Base-by-base conservation (phyloP, 2,113 vertebrate genomes). In the Saguinus midas region DNA sequence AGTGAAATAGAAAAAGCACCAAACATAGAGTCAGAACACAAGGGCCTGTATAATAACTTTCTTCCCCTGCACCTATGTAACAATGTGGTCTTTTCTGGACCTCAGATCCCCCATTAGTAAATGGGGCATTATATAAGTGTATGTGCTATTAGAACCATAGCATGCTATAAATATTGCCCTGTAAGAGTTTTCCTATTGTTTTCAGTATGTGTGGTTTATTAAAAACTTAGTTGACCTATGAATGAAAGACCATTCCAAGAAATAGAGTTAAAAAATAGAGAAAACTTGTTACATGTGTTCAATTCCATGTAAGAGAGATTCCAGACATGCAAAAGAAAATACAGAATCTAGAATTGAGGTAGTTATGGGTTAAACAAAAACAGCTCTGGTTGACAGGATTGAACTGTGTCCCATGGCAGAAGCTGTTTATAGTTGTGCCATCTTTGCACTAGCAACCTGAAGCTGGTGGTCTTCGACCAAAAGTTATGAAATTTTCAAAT, bases 341-440 rank as follows among this genome's bases (percentile, higher is more conserved):
- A 18, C 43, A 80, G 55, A 96, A 25, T 55, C 61, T n/a, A 87
- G 75, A 75, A 48, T 55, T 58, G 32, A 5, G 8, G 20, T 9
- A 32, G 1, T 61, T 45, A 17, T 1, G 6, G 11, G 8, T 57
- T 90, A n/a, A 61, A 27, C 20, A 61, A 81, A 50, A 80, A 50
- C 37, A 75, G 72, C 37, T 73, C 12, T 70, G 32, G 43, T 50
- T 8, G 43, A 16, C 52, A 48, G 45, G n/a, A 10, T 13, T 23
- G 20, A 43, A n/a, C 37, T 85, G 50, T 45, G 35, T 14, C 25
- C 50, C 25, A n/a, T 1, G 29, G 9, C 4, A 21, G 11, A 83
- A 40, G 6, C 20, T 58, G 0, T 76, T 21, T 18, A 10, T 29
- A 37, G 37, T n/a, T 9, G 0, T 43, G 25, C 14, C 1, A 2